Conservation (phyloP, 2,113 vertebrate genomes). For the Lophochroa leadbeateri region DNA sequence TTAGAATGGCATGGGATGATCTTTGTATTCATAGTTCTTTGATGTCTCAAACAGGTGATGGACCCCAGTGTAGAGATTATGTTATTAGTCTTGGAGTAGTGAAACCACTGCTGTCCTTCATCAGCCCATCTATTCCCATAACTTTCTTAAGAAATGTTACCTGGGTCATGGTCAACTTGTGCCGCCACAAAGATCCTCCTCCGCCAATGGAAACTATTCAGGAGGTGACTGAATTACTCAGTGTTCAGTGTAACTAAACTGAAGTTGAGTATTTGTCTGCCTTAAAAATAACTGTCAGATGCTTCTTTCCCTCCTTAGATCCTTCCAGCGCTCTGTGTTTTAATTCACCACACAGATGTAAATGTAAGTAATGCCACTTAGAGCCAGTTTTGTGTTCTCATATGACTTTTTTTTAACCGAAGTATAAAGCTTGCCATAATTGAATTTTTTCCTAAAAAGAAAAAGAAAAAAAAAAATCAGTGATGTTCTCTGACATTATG, state of each 20-base stretch:
- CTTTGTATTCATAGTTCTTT: neutral
- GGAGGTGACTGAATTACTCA: constrained; percentile 80
- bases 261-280: neutral
- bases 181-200: constrained; percentile 98
- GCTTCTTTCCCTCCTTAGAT: constrained; percentile 78
- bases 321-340: constrained; percentile 93
- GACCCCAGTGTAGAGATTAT: constrained; percentile 97
- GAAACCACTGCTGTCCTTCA: constrained; percentile 96
- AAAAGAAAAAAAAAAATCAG: neutral
- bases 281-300: neutral
- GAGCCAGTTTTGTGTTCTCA: neutral
- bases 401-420: neutral
- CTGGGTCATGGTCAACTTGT: constrained; percentile 99
- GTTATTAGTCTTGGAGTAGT: constrained; percentile 97
- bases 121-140: constrained; percentile 99
- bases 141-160: constrained; percentile 99
- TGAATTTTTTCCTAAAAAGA: too few species aligned
- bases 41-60: constrained; percentile 84
- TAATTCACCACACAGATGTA: constrained; percentile 98
- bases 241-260: neutral
- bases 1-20: neutral
- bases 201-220: constrained; percentile 99
- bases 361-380: constrained; percentile 85
- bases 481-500: fast-evolving
- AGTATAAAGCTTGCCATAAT: neutral